Evolutionary conservation across 1,140 invertebrate genomes (phyloP).

Genomic region (Pemphigus obesinymphae): DNA sequence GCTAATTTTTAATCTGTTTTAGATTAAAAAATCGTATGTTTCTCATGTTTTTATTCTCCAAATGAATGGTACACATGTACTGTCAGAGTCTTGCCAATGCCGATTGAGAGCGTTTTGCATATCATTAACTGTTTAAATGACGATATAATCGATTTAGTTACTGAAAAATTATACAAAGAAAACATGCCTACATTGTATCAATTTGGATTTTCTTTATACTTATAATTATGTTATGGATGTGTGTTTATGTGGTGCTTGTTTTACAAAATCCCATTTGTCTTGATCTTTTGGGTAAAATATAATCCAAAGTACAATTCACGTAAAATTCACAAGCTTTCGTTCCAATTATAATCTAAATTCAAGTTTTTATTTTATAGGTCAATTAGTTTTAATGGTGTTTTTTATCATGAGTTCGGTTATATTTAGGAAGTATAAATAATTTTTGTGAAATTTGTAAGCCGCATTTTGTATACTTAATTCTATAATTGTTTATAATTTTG

Average conservation of each 20-base stretch:
- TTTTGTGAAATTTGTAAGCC: too few species aligned
- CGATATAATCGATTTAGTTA: not conserved
- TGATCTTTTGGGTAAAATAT: not conserved
- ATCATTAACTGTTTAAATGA: not conserved
- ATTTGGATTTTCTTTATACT: not conserved
- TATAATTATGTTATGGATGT: not conserved
- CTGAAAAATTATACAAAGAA: not conserved
- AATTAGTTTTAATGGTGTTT: too few species aligned
- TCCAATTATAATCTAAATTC: too few species aligned
- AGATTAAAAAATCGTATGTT: not conserved
- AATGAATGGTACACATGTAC: not conserved
- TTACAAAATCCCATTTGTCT: constrained; percentile 15
- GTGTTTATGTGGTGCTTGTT: too few species aligned
- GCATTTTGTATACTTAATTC: too few species aligned
- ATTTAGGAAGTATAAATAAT: too few species aligned
- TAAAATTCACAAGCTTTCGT: too few species aligned
- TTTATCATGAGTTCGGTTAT: too few species aligned
- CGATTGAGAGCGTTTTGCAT: not conserved
- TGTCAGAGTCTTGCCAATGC: not conserved
- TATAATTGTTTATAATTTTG: too few species aligned
- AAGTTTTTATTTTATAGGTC: too few species aligned
- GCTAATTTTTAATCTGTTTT: too few species aligned
- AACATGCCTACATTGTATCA: not conserved
- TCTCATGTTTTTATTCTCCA: not conserved
- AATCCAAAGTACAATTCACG: too few species aligned